Conservation (phyloP, 2,888 invertebrate species). For the Pandemis cinnamomeana region DNA sequence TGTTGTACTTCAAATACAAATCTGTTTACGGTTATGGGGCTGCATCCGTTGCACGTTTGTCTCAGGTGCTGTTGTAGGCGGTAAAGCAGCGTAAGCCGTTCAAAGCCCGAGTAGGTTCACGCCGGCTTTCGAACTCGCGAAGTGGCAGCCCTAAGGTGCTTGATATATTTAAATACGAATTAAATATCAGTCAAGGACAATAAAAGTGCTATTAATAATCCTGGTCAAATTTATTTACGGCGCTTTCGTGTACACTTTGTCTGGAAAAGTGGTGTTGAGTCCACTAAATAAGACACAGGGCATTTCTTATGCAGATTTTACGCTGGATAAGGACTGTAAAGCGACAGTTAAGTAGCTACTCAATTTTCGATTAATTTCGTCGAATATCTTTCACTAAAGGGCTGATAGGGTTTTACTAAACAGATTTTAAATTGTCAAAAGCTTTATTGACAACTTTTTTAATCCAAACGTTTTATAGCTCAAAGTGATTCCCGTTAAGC, state of each 20-base stretch:
- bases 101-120: constrained; percentile 71
- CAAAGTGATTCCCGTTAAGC: background rate
- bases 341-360: too few relatives aligned
- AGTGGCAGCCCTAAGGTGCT: background rate
- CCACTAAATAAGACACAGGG: too few relatives aligned
- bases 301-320: too few relatives aligned
- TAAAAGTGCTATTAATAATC: too few relatives aligned
- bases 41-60: constrained; percentile 57
- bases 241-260: too few relatives aligned
- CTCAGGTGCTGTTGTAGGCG: constrained; percentile 76
- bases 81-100: constrained; percentile 77
- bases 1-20: background rate
- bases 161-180: background rate
- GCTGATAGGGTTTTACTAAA: background rate
- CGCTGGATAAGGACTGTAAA: too few relatives aligned
- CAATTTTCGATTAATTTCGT: background rate
- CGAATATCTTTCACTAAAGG: background rate
- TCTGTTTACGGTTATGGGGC: constrained; percentile 40
- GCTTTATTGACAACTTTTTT: background rate
- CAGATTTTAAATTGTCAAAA: background rate
- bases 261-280: too few relatives aligned
- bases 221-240: too few relatives aligned
- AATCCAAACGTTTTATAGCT: background rate
- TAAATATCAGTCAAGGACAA: background rate
- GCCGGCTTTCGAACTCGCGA: constrained; percentile 64